Conservation (phyloP, 2,797 vertebrate species). For the Cuculus canorus region DNA sequence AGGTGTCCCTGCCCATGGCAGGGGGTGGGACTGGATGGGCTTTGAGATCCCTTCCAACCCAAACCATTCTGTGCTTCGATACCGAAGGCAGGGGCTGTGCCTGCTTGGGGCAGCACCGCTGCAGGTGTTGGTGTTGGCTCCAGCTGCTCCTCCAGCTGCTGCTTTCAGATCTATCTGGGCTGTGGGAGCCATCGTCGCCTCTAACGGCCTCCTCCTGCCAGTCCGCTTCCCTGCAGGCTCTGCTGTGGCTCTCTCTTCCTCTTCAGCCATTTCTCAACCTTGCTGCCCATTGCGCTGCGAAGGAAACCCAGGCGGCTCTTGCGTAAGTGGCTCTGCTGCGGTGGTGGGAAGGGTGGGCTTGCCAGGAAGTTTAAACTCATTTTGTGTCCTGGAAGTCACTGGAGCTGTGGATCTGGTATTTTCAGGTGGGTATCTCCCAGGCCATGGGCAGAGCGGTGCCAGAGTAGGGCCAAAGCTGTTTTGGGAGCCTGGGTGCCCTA, state of each 20-base stretch:
- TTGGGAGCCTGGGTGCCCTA: neutral
- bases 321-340: neutral
- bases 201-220: rapidly evolving
- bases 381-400: constrained; percentile 23
- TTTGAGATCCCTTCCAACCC: no score
- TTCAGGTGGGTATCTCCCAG: neutral
- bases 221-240: neutral
- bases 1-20: no score
- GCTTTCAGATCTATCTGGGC: rapidly evolving
- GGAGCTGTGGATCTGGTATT: neutral
- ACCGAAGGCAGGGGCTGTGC: neutral
- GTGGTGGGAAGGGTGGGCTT: neutral
- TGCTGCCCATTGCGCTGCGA: neutral
- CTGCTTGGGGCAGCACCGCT: rapidly evolving
- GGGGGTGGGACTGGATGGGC: no score
- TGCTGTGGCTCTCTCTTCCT: neutral
- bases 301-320: neutral
- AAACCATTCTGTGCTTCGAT: no score
- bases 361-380: neutral
- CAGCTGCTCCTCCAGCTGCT: neutral
- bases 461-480: rapidly evolving
- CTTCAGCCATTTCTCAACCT: neutral
- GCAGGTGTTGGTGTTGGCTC: neutral
- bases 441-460: neutral
- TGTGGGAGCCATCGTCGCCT: neutral